Base-by-base conservation (phyloP, 1,140 invertebrate genomes). In the Microplitis demolitor region DNA sequence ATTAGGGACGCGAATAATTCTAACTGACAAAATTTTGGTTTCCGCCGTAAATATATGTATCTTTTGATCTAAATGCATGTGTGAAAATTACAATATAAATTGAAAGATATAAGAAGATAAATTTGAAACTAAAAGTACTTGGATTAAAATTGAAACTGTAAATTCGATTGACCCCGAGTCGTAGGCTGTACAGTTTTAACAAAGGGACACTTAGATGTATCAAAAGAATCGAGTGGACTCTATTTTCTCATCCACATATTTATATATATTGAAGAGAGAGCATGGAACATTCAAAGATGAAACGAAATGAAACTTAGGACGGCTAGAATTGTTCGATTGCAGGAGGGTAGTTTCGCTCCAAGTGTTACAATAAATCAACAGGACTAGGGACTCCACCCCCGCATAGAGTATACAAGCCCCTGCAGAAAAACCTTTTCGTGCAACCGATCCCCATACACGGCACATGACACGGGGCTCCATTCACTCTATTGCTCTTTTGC, bases 281-380 rank as follows among this genome's bases (percentile, higher is more conserved):
- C 3, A 61, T 45, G 5, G 6, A 45, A 6, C 5, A 13, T 61
- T 13, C 6, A 61, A 34, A 60, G 31, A 61, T 31, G 58, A 61
- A 34, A 45, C 39, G 39, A 45, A 45, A 45, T 45, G 39, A 45
- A 45, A 45, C 39, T 45, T 45, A 45, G 31, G 31, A 61, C 31
- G 51, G 11, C 24, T 51, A 34, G 53, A 58, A 69, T 69, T 69
- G 66, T 69, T 58, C 53, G 66, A 69, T 69, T 60, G 53, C 14
- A 39, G 74, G 39, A 69, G 78, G 72, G 71, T 77, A 72, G 72
- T 39, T 60, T 24, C 13, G 62, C 63, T 35, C 74, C 35, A 66
- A 80, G 78, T 78, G 76, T 79, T 79, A 74, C 78, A 76, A 80
- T 80, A 80, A 80, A 80, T 80, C 78, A 80, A 35, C 71, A 74